Percentiles rank a stretch among this genome's conserved stretches.
Evolutionary conservation across 2,888 invertebrate species (phyloP).

Genomic region (Yponomeuta evonymella): DNA sequence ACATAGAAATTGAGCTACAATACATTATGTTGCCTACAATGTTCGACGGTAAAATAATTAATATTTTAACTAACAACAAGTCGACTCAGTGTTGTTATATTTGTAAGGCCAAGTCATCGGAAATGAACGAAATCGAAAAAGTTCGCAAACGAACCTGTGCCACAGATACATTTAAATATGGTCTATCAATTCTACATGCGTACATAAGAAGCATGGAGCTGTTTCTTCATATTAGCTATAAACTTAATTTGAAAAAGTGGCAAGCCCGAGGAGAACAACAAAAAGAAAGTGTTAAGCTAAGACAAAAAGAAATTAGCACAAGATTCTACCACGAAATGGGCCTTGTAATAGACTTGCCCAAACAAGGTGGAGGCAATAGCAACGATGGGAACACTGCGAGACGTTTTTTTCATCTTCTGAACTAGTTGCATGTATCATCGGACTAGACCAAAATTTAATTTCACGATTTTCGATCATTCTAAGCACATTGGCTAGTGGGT

Average conservation of each 20-base stretch:
- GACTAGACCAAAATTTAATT: not conserved
- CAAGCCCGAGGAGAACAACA: not conserved
- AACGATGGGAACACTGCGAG: conserved; percentile 13
- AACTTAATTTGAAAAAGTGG: conserved; percentile 14
- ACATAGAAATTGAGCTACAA: not conserved
- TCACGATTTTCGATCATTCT: not conserved
- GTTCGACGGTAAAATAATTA: conserved; percentile 10
- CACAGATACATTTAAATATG: conserved; percentile 14
- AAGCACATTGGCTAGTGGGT: not conserved
- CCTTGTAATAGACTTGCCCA: conserved; percentile 7
- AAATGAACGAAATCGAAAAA: conserved; percentile 11
- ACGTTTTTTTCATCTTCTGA: not conserved
- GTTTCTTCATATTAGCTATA: conserved; percentile 18
- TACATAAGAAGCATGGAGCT: conserved; percentile 18
- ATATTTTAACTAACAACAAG: not conserved
- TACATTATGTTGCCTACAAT: conserved; percentile 11
- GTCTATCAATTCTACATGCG: conserved; percentile 17
- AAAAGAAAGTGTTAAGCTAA: not conserved
- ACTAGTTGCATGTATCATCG: not conserved
- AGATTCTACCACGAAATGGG: not conserved
- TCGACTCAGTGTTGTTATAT: conserved; percentile 1
- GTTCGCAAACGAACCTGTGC: not conserved
- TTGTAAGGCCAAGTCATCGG: conserved; percentile 3
- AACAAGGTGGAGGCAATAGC: conserved; percentile 10
- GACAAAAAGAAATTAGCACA: not conserved